Evolutionary conservation across 1,140 invertebrate species (phyloP), one percentile per base, ranked within the genome.

Genomic region (Bombus waltoni): DNA sequence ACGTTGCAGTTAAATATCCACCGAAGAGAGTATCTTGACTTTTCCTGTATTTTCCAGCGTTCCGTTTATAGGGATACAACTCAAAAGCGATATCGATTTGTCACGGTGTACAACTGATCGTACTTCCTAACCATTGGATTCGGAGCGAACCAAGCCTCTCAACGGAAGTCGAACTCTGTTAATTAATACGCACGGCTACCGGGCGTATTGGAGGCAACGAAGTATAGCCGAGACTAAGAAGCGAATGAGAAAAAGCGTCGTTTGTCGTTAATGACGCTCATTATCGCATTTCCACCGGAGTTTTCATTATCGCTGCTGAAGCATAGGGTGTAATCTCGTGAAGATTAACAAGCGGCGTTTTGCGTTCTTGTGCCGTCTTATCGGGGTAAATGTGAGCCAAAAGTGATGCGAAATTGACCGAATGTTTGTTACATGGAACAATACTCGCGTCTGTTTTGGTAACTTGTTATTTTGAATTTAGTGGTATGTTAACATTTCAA

Each of bases 241-340:
- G 59, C 38, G 57, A 47, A 22, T 15, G 72, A 47, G 72, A 76
- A 66, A 82, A 53, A n/a, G 32, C 81, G 18, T 53, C 81, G 72
- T 66, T 75, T 76, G 42, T 65, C 59, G 81, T 83, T 83, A 83
- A 83, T 66, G 59, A 66, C 59, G 42, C 72, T 83, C 72, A 44
- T 83, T 76, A 76, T 76, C 81, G 10, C 57, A 66, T 75, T 83
- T 83, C 42, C 44, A 18, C 42, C 25, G 3, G 32, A 66, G 42
- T 66, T 83, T 66, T 76, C 81, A 75, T 83, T 83, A 83, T 66
- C 81, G 15, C 32, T 13, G 40, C 18, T 47, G 11, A 53, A 11
- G 44, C 28, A 38, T n/a, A 47, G n/a, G 28, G 66, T 59, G 68
- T 59, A 81, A 72, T 81, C 47, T 59, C 44, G 9, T 0, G 32